Percentiles rank a stretch among this genome's conserved stretches.
Conservation (phyloP, 2,797 vertebrate species). For the Toxotes lorentzi region DNA sequence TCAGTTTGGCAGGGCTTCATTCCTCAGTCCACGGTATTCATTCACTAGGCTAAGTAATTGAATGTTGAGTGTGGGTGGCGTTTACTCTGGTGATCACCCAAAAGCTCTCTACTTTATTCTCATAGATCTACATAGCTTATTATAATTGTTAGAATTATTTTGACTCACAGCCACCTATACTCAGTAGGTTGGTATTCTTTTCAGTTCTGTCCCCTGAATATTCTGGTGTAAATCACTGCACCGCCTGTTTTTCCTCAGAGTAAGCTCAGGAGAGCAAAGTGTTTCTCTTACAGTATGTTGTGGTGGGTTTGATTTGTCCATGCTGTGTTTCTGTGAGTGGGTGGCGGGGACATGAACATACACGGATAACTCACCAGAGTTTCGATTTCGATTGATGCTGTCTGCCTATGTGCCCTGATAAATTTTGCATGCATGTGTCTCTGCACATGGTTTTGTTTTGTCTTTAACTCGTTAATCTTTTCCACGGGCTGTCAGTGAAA, state of each 20-base stretch:
- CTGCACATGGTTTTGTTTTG: background rate
- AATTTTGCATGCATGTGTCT: background rate
- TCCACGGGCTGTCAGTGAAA: background rate
- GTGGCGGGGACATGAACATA: background rate
- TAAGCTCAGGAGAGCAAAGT: background rate
- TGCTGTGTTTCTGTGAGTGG: background rate
- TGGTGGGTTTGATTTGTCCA: background rate
- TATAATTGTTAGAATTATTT: background rate
- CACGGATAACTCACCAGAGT: background rate
- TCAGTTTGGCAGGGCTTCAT: background rate
- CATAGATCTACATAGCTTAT: background rate
- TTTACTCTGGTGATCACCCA: background rate
- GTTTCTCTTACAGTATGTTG: background rate
- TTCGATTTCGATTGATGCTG: background rate
- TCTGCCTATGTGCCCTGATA: background rate
- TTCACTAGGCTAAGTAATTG: background rate
- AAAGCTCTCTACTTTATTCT: background rate
- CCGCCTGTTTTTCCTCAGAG: background rate
- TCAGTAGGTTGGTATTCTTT: background rate
- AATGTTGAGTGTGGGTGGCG: background rate
- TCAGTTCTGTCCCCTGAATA: background rate
- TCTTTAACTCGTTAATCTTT: background rate
- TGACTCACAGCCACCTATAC: background rate
- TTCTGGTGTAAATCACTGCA: background rate
- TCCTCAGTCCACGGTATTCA: too few relatives aligned